Base-by-base conservation (phyloP, 2,888 invertebrate species). In the Lepas anatifera region DNA sequence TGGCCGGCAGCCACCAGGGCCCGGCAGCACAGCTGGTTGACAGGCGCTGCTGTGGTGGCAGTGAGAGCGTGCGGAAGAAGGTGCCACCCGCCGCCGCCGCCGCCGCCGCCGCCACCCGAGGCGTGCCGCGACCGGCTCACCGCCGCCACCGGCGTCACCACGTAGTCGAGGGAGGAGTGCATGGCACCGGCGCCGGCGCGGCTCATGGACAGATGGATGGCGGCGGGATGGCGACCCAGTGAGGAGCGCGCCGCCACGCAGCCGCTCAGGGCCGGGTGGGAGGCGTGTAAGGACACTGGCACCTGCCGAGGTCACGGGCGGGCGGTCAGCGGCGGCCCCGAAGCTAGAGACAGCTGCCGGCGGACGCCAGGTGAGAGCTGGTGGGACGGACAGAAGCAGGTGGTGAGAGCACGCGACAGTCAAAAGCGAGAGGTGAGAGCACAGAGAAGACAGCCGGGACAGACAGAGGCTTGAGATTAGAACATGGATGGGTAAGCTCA, bases 1-100 rank as follows among this genome's bases (percentile, higher is more conserved):
- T 25, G 32, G 58, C 58, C 35, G 58, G 58, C 58, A 58, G 58
- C 58, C 58, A 58, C 58, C 58, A 58, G 58, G 35, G 58, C 8
- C 58, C 58, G 22, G 58, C 58, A 8, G 58, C 22, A 35, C 22
- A 22, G 35, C 16, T 16, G 41, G 41, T 1, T 41, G 58, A 3
- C 52, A 25, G 35, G 3, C 58, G 32, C 58, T 58, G 58, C 32
- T 32, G 58, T 8, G 58, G 58, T 7, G 58, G 58, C 8, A 58
- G 35, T 22, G 58, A 58, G 22, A 58, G 58, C 32, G 58, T 58
- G 22, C 58, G 58, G 58, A 22, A 58, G 32, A 58, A 58, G 32
- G 58, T 18, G n/a, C 52, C 32, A 32, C 13, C 2, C 58, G 35
- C 58, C 32, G 32, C 58, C 18, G 35, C 58, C 58, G n/a, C n/a